Evolutionary conservation across 2,797 vertebrate genomes (phyloP), one percentile per base, ranked within the genome.

Genomic region (Tragopan temminckii): DNA sequence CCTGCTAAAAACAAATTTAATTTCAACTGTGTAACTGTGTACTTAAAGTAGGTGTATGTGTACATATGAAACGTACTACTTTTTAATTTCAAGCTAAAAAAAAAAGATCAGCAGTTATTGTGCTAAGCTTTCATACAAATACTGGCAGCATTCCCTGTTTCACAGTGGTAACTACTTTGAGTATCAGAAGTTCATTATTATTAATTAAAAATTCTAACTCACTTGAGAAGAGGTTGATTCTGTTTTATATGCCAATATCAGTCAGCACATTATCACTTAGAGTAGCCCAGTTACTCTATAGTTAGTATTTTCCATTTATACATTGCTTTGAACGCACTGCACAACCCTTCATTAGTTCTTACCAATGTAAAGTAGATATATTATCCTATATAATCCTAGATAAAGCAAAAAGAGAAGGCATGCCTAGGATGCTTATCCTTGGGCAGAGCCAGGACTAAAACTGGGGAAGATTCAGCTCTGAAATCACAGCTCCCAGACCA

Each of bases 191-290:
- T 93, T 92, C 87, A 88, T 95, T 92, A 92, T 59, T 46, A 95
- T 92, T 40, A 69, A 93, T 94, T 93, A 94, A 78, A 94, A 69
- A 85, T 89, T 80, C 80, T 90, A 81, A 72, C 92, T 86, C 76
- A 63, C 92, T 89, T 81, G 63, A 90, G 79, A 89, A 89, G 78
- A 82, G 66, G 21, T 85, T 85, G 84, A 89, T 91, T 72, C 59
- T 89, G 38, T 64, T 94, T 94, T 40, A 85, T 81, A 94, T 83
- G 82, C 46, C 59, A 89, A 35, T 70, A 72, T 64, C 62, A 88
- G 66, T 62, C 64, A 87, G 53, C 58, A 59, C 87, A 85, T 92
- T 83, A 85, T 48, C 93, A 93, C 88, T 83, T 70, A 85, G 70
- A 90, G 66, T 25, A 85, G 93, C 53, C 69, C 63, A 92, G 90